Base-by-base conservation (phyloP, 2,888 invertebrate species). In the Eurois occulta region DNA sequence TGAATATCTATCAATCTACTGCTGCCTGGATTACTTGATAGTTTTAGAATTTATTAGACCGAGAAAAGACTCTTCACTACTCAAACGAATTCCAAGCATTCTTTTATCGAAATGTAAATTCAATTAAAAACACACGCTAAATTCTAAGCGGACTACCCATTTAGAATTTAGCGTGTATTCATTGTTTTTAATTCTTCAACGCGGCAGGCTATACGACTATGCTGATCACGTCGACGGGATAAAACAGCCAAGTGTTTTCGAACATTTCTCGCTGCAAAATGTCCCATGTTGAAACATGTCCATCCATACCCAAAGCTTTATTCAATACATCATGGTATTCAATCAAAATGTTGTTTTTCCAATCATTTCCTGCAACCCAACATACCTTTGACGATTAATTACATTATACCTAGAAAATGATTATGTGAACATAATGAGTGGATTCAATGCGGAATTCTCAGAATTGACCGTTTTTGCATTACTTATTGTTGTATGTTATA, bases 391-490 rank as follows among this genome's bases (percentile, higher is more conserved):
- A 21, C 2, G 11, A 52, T 43, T 52, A 52, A 21, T 32, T 52
- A 21, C n/a, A 48, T 41, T 64, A 16, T 64, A 41, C n/a, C 11
- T 38, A 41, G n/a, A 43, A 64, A 55, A 76, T 55, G 0, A 65
- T 65, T 75, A 74, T 28, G 7, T 32, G 41, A 24, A 73, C 0
- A 38, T 60, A 46, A 46, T 46, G 43, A 35, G 13, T 32, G 7
- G 28, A 24, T 28, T 46, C 28, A 46, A 48, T 32, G 48, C n/a
- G 6, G 28, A 46, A 16, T 77, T 76, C 65, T 65, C 35, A 77
- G 77, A 77, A 77, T 77, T 46, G 0, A 28, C 32, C 6, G 21
- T 55, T 66, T 38, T 66, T 77, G 46, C 77, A 28, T 35, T 43
- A 32, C 32, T 75, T 32, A 46, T 38, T 76, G n/a, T 65, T 65